phyloP scores from a whole-genome alignment of 2,113 vertebrate species.

The Bagarius yarrelli region DNA sequence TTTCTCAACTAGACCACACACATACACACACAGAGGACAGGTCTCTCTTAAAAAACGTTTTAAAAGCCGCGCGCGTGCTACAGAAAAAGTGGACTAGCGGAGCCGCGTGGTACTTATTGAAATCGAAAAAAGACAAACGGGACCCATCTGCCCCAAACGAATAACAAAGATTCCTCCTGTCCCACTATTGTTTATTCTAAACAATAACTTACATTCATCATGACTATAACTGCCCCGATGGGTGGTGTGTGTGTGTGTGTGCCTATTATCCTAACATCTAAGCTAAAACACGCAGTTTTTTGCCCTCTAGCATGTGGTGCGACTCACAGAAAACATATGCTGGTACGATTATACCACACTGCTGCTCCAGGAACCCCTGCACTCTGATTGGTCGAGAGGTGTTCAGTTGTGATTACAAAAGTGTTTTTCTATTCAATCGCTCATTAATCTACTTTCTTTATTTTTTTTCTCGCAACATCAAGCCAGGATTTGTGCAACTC shows the following conservation, averaged over 20 bases:
- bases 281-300: not conserved
- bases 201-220: conserved; percentile 68
- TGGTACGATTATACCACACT: not conserved
- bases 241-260: not conserved
- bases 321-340: not conserved
- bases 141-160: conserved; percentile 46
- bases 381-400: not conserved
- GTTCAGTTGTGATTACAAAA: no score
- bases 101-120: not conserved
- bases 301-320: not conserved
- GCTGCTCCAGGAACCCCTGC: not conserved
- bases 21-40: conserved; percentile 38
- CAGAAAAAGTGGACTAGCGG: conserved; percentile 26
- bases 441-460: no score
- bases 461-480: no score
- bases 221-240: conserved; percentile 58
- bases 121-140: conserved; percentile 24
- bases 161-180: conserved; percentile 58
- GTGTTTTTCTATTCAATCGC: not conserved
- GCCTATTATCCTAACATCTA: not conserved
- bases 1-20: conserved; percentile 30
- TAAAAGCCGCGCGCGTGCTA: conserved; percentile 13
- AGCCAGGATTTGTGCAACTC: no score
- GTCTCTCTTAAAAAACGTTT: conserved; percentile 23
- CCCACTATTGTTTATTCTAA: conserved; percentile 64